Evolutionary conservation across 2,888 invertebrate species (phyloP), one percentile per base, ranked within the genome.

Genomic region (Macrosoma leucophasiata): DNA sequence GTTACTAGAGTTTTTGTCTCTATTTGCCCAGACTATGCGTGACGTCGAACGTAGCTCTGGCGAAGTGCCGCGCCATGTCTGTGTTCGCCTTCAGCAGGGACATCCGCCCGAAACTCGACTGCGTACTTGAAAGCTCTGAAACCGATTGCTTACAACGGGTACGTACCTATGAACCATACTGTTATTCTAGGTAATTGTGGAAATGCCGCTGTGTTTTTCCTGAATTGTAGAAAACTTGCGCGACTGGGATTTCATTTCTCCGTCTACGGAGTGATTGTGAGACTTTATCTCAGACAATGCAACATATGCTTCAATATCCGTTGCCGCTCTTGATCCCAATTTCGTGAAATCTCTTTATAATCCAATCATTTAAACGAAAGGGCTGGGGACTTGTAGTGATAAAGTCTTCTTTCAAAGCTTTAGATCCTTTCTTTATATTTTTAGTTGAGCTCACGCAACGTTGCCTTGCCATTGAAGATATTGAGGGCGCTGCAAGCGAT

Each of bases 81-180:
- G 86, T 86, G 38, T 91, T 91, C 15, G 91, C 94, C 0, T 91
- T 89, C 65, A 91, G 93, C 2, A 85, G 94, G 34, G 91, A 93
- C 55, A 89, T 93, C 22, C 85, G 94, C 4, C 96, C 96, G 0
- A 88, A 89, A 46, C 85, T 96, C 27, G 90, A 92, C 56, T 97
- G 96, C 59, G 78, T 91, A 1, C 79, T 86, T 42, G 88, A 91
- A 23, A 78, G 86, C 20, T 86, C 86, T 13, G 85, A 88, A 26
- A 86, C 88, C 6, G 87, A 86, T 17, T 94, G 94, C 60, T 73
- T 93, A 55, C 84, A 86, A 43, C 86, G 86, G 26, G 88, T 84
- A 57, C 54, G 79, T 68, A 24, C 24, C 25, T 14, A n/a, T 23
- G 36, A n/a, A n/a, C n/a, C n/a, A n/a, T n/a, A n/a, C n/a, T n/a